phyloP scores from a whole-genome alignment of 2,888 invertebrate genomes.

The Heteromurus nitidus region DNA sequence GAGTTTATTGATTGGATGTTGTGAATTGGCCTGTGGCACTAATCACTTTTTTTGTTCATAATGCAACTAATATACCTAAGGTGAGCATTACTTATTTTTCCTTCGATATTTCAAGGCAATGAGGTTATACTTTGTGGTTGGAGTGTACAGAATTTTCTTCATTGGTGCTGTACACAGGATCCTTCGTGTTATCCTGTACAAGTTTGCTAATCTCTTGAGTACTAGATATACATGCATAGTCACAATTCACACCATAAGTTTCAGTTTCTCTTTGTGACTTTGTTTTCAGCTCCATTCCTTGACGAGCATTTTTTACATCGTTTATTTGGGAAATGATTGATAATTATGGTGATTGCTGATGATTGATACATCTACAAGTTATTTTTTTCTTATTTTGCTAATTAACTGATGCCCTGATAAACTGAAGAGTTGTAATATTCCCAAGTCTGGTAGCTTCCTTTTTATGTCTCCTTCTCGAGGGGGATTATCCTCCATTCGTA shows the following conservation, averaged over 20 bases:
- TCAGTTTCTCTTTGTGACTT: slow-evolving; percentile 1
- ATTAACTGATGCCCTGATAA: slow-evolving; percentile 46
- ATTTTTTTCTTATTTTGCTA: slow-evolving; percentile 7
- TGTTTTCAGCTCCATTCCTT: slow-evolving; percentile 18
- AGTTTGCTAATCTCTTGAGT: neutral
- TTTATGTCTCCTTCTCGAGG: neutral
- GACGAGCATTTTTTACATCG: slow-evolving; percentile 14
- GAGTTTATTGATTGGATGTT: slow-evolving; percentile 46
- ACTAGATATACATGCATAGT: no score
- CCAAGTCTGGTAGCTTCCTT: neutral
- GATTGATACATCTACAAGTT: neutral
- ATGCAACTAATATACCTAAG: neutral
- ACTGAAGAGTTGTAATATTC: slow-evolving; percentile 12
- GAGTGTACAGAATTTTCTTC: no score
- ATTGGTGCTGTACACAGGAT: neutral
- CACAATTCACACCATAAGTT: slow-evolving; percentile 1
- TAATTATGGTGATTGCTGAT: slow-evolving; percentile 12
- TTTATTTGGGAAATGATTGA: slow-evolving; percentile 34
- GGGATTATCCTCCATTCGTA: slow-evolving; percentile 47
- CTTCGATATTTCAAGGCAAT: slow-evolving; percentile 34
- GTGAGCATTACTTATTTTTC: no score
- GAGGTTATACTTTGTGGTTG: slow-evolving; percentile 22
- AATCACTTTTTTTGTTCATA: slow-evolving; percentile 10
- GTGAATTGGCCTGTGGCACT: slow-evolving; percentile 29
- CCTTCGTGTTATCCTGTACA: slow-evolving; percentile 15